Evolutionary conservation across 2,113 vertebrate genomes (phyloP), one percentile per base, ranked within the genome.

Genomic region (Suricata suricatta): DNA sequence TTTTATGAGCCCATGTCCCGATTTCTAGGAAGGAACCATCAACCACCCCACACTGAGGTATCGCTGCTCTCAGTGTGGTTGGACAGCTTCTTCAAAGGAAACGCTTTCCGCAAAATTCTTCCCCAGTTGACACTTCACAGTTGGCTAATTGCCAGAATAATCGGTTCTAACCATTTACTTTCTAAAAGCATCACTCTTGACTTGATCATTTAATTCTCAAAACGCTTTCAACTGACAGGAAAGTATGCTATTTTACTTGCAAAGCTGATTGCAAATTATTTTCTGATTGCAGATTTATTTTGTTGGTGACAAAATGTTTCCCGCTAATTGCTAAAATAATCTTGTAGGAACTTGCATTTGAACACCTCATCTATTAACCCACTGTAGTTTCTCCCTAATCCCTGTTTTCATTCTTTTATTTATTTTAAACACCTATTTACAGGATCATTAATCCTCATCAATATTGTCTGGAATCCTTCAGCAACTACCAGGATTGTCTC

Each of bases 201-300:
- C 94, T 95, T 72, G 69, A 95, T 95, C 68, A 13, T 87, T 92
- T 92, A 88, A 95, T 97, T 96, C 95, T 96, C 92, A 68, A 80
- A 80, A 71, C 0, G 15, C 74, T 83, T 94, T 87, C 31, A 0
- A 94, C 68, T 92, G 94, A 93, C 0, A 0, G 86, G 57, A 90
- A 95, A 95, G 57, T 44, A 35, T 3, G 69, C 83, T 64, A 96
- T 97, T 98, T 98, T 74, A 97, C 97, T 98, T 93, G 93, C 97
- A 96, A 93, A 98, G 79, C 69, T 98, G 97, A 97, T 97, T 97
- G 96, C 95, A 96, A 96, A 98, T 98, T 96, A 96, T 97, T 97
- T 96, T 92, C 93, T 98, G 96, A 97, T 97, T 97, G 96, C 92
- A 95, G 91, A 96, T 97, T 97, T 97, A 97, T 97, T 97, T 97